Percentiles rank a stretch among this genome's conserved stretches.
phyloP scores from a whole-genome alignment of 2,888 invertebrate species.

The Polydrusus pterygomalis region DNA sequence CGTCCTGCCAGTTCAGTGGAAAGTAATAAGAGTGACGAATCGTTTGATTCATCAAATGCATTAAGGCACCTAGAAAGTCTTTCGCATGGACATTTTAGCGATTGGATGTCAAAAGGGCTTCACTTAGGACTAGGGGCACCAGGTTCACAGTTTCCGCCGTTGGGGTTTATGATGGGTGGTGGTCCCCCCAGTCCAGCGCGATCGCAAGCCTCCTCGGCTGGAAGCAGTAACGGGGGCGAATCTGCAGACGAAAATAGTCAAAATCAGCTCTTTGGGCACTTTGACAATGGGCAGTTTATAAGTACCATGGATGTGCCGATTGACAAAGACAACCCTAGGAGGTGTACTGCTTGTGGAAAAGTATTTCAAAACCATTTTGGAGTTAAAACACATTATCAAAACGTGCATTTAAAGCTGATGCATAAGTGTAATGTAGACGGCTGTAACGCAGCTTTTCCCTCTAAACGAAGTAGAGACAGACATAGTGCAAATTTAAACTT shows the following conservation, averaged over 20 bases:
- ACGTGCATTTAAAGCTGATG: conserved; percentile 95
- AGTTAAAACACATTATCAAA: conserved; percentile 96
- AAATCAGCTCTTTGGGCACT: conserved; percentile 81
- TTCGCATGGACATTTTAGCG: conserved; percentile 85
- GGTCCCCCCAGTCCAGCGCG: conserved; percentile 77
- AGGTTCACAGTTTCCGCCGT: conserved; percentile 70
- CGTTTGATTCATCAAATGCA: conserved; percentile 80
- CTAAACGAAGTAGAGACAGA: conserved; percentile 92
- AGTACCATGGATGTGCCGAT: conserved; percentile 89
- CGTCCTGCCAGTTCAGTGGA: conserved; percentile 74
- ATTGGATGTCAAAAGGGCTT: conserved; percentile 70
- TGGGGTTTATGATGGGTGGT: conserved; percentile 74
- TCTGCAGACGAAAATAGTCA: conserved; percentile 77
- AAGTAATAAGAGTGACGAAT: conserved; percentile 76
- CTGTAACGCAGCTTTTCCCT: conserved; percentile 95
- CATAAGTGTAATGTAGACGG: conserved; percentile 96
- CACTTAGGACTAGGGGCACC: conserved; percentile 69
- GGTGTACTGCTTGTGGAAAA: conserved; percentile 94
- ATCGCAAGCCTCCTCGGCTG: conserved; percentile 78
- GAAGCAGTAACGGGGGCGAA: conserved; percentile 74
- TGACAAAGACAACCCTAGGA: conserved; percentile 92
- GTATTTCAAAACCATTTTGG: conserved; percentile 95
- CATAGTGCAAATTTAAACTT: conserved; percentile 94
- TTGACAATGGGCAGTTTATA: conserved; percentile 83
- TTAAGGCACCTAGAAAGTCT: conserved; percentile 86